Percentiles rank a stretch among this genome's conserved stretches.
Evolutionary conservation across 2,888 invertebrate genomes (phyloP).

Genomic region (Tetropium fuscum): DNA sequence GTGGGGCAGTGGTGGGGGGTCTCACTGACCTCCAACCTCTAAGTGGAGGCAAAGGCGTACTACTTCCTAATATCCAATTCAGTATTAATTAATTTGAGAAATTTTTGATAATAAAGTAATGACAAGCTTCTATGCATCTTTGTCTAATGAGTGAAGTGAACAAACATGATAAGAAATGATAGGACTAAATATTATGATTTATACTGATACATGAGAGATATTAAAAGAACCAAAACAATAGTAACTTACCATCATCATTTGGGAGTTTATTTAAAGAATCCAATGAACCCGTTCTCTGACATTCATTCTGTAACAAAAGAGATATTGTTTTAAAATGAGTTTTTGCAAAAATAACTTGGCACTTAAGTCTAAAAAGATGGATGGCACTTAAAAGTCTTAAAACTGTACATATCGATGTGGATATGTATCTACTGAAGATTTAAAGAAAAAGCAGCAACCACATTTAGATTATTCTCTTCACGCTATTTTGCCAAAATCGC

Average conservation of each 20-base stretch:
- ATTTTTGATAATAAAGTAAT: not conserved
- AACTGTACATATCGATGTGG: too few relatives aligned
- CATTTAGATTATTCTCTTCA: too few relatives aligned
- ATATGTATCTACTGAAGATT: too few relatives aligned
- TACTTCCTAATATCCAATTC: constrained; percentile 52
- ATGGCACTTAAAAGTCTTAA: too few relatives aligned
- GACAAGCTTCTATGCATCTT: not conserved
- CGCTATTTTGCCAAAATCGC: too few relatives aligned
- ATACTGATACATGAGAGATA: constrained; percentile 1
- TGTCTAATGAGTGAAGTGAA: not conserved
- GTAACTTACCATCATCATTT: constrained; percentile 62
- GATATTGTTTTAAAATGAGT: not conserved
- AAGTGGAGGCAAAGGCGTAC: constrained; percentile 59
- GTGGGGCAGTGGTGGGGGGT: constrained; percentile 69
- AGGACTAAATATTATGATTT: too few relatives aligned
- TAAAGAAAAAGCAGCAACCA: too few relatives aligned
- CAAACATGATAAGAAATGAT: too few relatives aligned
- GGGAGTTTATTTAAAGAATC: constrained; percentile 61
- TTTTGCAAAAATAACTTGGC: too few relatives aligned
- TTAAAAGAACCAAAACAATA: too few relatives aligned
- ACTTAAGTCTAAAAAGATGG: too few relatives aligned
- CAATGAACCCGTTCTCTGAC: constrained; percentile 59
- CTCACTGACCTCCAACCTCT: constrained; percentile 71
- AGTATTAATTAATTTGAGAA: constrained; percentile 16
- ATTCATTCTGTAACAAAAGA: constrained; percentile 55